Evolutionary conservation across 2,797 vertebrate genomes (phyloP).

Genomic region (Aviceda leuphotes): DNA sequence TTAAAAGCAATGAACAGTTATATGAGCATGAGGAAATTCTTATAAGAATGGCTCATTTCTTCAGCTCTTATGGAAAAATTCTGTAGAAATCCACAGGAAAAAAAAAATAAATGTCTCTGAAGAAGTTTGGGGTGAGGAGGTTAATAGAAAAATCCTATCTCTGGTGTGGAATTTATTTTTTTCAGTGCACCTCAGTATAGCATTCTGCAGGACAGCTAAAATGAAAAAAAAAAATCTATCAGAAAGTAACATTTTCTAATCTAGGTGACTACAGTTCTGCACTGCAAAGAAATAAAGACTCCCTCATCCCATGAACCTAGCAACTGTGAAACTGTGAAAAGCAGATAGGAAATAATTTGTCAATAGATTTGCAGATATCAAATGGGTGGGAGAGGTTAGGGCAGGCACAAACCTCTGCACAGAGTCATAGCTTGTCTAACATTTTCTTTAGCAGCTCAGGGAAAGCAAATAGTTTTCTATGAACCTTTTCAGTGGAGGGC

Average conservation of each 20-base stretch:
- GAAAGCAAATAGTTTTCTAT: constrained; percentile 57
- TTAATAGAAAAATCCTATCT: constrained; percentile 63
- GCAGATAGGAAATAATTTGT: constrained; percentile 48
- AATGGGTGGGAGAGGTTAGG: background rate
- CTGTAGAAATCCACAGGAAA: background rate
- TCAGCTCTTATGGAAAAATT: background rate
- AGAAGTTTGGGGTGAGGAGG: constrained; percentile 7
- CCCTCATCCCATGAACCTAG: constrained; percentile 30
- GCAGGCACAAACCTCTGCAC: constrained; percentile 2
- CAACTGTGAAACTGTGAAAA: constrained; percentile 41
- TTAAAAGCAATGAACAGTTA: background rate
- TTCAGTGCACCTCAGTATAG: background rate
- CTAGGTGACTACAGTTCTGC: background rate
- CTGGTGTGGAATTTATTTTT: background rate
- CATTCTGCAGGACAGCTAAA: background rate
- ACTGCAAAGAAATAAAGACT: constrained; percentile 32
- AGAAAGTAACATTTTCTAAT: constrained; percentile 49
- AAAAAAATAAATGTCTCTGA: background rate
- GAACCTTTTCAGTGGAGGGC: constrained; percentile 36
- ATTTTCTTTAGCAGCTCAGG: constrained; percentile 22
- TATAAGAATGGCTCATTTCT: background rate
- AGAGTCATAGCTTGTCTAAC: background rate
- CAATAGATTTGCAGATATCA: constrained; percentile 52
- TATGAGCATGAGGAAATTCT: background rate
- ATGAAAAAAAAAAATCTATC: background rate